phyloP scores from a whole-genome alignment of 2,113 vertebrate genomes.

The Callipepla californica region DNA sequence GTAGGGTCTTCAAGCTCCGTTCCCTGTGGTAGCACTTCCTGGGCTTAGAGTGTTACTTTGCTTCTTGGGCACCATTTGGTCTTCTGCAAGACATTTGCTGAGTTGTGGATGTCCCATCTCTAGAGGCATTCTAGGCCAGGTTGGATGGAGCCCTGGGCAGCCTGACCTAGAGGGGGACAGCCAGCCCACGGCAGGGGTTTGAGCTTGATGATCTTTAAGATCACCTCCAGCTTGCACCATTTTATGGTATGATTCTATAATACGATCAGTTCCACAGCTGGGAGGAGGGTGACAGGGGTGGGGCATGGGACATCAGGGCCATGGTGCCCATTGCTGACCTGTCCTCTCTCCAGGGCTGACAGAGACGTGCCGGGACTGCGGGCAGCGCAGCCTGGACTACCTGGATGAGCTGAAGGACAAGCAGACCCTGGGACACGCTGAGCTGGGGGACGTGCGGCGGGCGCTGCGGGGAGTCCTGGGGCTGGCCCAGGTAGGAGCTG shows the following conservation, averaged over 20 bases:
- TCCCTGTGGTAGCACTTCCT: background rate
- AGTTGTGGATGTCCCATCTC: too few species aligned
- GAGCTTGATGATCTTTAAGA: too few species aligned
- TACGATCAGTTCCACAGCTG: fast-evolving
- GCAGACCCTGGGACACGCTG: constrained; percentile 76
- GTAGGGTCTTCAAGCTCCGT: fast-evolving
- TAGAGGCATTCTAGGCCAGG: too few species aligned
- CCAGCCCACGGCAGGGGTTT: too few species aligned
- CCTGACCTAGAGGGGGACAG: too few species aligned
- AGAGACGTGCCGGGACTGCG: constrained; percentile 88
- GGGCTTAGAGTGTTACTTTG: fast-evolving
- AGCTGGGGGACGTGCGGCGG: constrained; percentile 74
- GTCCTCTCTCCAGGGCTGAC: constrained; percentile 78
- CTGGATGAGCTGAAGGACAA: constrained; percentile 84
- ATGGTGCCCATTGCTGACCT: background rate
- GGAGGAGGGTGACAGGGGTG: background rate
- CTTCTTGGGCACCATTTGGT: background rate
- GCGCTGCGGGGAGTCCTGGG: constrained; percentile 83
- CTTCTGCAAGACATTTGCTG: background rate
- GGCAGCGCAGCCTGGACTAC: constrained; percentile 82
- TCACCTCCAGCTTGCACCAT: too few species aligned
- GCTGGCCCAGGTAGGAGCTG: constrained; percentile 86
- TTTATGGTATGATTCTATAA: too few species aligned
- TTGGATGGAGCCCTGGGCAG: too few species aligned
- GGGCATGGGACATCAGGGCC: fast-evolving